phyloP scores from a whole-genome alignment of 2,888 invertebrate genomes.

The Selenia dentaria region DNA sequence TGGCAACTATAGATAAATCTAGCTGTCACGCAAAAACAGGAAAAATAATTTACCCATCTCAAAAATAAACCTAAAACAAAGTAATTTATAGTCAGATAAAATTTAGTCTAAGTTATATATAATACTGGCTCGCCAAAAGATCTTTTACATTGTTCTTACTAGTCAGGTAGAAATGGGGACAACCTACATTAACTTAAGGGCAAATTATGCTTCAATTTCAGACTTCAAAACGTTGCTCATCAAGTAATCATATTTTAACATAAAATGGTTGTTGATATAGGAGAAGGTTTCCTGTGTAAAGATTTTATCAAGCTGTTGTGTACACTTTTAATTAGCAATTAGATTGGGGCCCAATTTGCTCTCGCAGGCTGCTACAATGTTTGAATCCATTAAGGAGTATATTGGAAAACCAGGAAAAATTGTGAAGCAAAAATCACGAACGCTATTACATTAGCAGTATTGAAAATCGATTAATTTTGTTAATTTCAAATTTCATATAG shows the following conservation, averaged over 20 bases:
- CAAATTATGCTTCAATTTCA: constrained; percentile 11
- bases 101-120: background rate
- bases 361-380: background rate
- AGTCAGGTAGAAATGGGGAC: constrained; percentile 6
- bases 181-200: constrained; percentile 3
- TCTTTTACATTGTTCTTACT: constrained; percentile 11
- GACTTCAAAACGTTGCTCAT: constrained; percentile 5
- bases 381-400: constrained; percentile 5
- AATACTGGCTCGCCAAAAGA: background rate
- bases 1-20: too few relatives aligned
- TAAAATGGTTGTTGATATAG: constrained; percentile 6
- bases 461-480: too few relatives aligned
- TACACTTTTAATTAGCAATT: constrained; percentile 20
- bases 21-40: too few relatives aligned
- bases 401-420: constrained; percentile 15
- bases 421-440: constrained; percentile 16
- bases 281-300: background rate
- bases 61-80: constrained; percentile 82
- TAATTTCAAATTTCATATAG: too few relatives aligned
- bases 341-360: constrained; percentile 6
- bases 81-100: constrained; percentile 36
- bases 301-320: constrained; percentile 13
- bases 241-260: constrained; percentile 10
- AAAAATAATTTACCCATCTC: constrained; percentile 46
- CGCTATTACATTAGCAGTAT: too few relatives aligned